Conservation (phyloP, 2,113 vertebrate genomes). For the Rallus limicola region DNA sequence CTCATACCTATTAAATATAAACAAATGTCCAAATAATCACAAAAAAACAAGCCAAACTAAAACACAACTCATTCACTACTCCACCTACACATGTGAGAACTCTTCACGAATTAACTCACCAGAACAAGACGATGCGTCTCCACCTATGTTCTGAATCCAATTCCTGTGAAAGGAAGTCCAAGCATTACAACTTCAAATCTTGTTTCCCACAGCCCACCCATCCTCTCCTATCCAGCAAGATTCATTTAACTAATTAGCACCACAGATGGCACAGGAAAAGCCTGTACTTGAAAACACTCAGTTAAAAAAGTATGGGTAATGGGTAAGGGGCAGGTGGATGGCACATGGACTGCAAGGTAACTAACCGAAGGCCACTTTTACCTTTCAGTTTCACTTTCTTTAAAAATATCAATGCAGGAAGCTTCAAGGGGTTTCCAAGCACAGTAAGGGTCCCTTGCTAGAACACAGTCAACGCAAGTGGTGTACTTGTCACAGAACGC, state of each 20-base stretch:
- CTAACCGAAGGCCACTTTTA: background rate
- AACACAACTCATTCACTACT: background rate
- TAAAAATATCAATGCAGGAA: conserved; percentile 78
- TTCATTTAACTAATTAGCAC: background rate
- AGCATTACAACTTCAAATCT: background rate
- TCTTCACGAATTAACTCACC: conserved; percentile 64
- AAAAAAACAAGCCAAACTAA: background rate
- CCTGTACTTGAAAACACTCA: background rate
- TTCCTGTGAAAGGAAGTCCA: conserved; percentile 75
- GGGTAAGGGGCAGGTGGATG: background rate
- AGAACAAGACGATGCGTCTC: conserved; percentile 85
- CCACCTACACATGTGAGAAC: background rate
- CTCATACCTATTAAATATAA: background rate
- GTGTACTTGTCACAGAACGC: conserved; percentile 88
- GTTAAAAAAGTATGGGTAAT: background rate
- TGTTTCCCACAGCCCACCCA: background rate
- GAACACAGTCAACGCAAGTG: conserved; percentile 87
- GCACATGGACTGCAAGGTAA: accelerated
- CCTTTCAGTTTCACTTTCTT: conserved; percentile 64
- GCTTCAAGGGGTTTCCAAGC: conserved; percentile 81
- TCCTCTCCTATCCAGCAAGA: background rate
- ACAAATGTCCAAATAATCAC: background rate
- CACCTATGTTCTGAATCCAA: conserved; percentile 87
- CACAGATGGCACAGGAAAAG: background rate
- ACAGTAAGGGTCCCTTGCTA: conserved; percentile 94